These are phyloP conservation scores for Aythya baeri DNA, from an alignment of 2,113 vertebrate genomes.

Conservation along the genomic window DNA sequence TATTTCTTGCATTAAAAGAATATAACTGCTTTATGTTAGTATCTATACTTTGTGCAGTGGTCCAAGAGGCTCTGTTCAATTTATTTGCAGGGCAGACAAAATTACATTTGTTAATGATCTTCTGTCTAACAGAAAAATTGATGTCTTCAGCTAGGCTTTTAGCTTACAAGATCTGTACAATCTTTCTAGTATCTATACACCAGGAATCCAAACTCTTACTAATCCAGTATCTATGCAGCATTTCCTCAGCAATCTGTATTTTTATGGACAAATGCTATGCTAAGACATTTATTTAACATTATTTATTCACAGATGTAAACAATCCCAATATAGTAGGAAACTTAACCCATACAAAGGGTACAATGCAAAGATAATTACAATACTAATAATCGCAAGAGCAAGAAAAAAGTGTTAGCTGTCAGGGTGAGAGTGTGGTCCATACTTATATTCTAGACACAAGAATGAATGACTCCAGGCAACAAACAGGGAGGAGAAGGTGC, in stretches of 20 bases:
- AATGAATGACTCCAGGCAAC: neutral
- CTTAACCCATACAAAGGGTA: neutral
- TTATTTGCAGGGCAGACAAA: constrained; percentile 27
- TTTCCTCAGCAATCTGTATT: neutral
- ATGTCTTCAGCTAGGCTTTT: neutral
- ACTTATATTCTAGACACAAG: neutral
- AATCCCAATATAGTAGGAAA: neutral
- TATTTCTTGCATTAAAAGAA: constrained; percentile 2
- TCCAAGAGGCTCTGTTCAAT: constrained; percentile 8
- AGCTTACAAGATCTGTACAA: neutral
- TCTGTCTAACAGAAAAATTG: neutral
- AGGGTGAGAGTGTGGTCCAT: neutral
- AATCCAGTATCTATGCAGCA: neutral
- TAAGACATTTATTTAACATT: neutral
- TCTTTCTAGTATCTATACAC: neutral
- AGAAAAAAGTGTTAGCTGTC: neutral
- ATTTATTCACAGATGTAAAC: neutral
- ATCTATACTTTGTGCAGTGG: neutral
- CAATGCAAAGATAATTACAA: neutral
- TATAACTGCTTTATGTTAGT: neutral
- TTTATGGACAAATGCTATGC: neutral
- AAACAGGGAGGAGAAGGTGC: neutral
- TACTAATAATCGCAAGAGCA: neutral
- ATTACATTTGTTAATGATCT: constrained; percentile 30
- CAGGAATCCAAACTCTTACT: neutral